Conservation (phyloP, 1,140 invertebrate species). For the Drosophila santomea region DNA sequence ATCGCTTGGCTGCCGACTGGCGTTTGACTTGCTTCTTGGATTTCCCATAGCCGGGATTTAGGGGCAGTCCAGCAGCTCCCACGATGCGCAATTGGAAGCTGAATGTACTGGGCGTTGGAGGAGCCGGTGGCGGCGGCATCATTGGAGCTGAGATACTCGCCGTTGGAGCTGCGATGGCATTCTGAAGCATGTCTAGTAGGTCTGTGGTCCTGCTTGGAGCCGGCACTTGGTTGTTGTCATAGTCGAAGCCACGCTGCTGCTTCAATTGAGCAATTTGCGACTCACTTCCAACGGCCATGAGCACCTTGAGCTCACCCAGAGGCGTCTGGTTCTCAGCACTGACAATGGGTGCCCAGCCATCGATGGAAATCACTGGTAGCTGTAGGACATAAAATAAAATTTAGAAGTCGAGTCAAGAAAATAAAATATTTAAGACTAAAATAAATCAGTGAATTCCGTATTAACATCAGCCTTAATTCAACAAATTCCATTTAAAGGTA, state of each 20-base stretch:
- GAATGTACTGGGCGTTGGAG: conserved; percentile 61
- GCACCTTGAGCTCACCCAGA: conserved; percentile 86
- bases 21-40: conserved; percentile 67
- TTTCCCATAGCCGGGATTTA: conserved; percentile 83
- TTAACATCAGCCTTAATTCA: no score
- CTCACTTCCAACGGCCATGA: conserved; percentile 87
- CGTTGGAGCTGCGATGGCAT: conserved; percentile 64
- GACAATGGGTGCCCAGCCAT: conserved; percentile 86
- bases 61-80: conserved; percentile 86
- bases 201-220: conserved; percentile 79
- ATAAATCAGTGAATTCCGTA: no score
- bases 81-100: conserved; percentile 86
- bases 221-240: conserved; percentile 42
- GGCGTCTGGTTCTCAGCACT: conserved; percentile 84
- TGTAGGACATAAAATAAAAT: conserved; percentile 45
- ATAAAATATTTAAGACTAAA: no score
- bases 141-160: conserved; percentile 1
- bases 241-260: conserved; percentile 85
- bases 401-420: no score
- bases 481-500: no score
- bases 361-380: conserved; percentile 87
- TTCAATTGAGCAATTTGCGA: conserved; percentile 87
- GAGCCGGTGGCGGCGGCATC: conserved; percentile 11
- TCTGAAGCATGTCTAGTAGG: conserved; percentile 85
- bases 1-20: conserved; percentile 59